These are phyloP conservation scores for Acanthococcus lagerstroemiae DNA, from an alignment of 2,888 invertebrate species.

Conservation along the genomic window DNA sequence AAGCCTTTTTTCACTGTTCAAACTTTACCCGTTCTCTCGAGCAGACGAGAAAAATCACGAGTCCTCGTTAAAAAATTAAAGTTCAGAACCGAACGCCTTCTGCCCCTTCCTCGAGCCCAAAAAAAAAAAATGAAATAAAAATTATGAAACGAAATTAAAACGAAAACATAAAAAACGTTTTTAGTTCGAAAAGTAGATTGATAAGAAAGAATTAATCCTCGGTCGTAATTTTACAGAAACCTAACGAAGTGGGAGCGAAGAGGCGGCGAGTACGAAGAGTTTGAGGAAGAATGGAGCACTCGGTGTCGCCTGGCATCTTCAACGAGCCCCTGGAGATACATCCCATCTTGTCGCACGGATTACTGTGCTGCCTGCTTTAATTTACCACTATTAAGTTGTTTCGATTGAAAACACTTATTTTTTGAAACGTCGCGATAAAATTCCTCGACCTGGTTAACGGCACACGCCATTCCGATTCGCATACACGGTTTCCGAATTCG, in stretches of 20 bases:
- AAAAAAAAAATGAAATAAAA: background rate
- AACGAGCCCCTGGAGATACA: constrained; percentile 28
- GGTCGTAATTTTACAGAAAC: constrained; percentile 1
- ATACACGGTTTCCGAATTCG: no score
- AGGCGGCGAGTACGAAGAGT: background rate
- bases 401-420: constrained; percentile 29
- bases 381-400: constrained; percentile 27
- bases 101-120: no score
- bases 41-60: no score
- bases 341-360: constrained; percentile 27
- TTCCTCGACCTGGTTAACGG: no score
- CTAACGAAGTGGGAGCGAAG: background rate
- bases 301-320: constrained; percentile 23
- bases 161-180: background rate
- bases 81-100: no score
- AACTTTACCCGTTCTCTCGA: no score
- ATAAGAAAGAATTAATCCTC: constrained; percentile 8
- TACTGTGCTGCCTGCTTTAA: constrained; percentile 23
- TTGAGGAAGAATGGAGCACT: constrained; percentile 7
- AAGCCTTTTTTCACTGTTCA: no score
- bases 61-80: no score
- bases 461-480: no score
- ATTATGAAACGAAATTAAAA: constrained; percentile 6
- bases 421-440: no score
- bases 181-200: background rate